phyloP scores from a whole-genome alignment of 2,797 vertebrate species.

The Cynopterus sphinx region DNA sequence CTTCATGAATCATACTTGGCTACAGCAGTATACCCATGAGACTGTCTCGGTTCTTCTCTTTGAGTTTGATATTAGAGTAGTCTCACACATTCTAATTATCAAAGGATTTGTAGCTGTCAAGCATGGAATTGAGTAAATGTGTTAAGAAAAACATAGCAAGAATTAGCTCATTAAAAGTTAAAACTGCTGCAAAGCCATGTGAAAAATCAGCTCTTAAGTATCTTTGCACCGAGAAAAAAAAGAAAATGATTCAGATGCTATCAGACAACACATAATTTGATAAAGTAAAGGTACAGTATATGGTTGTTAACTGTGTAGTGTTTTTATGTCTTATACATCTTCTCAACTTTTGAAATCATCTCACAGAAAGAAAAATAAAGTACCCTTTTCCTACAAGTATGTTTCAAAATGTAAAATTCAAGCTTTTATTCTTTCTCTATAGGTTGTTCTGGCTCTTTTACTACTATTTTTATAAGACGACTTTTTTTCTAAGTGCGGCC shows the following conservation, averaged over 20 bases:
- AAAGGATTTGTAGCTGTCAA: conserved; percentile 6
- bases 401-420: conserved; percentile 7
- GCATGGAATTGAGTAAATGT: conserved; percentile 6
- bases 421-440: neutral
- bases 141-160: neutral
- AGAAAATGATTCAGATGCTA: neutral
- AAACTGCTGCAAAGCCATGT: neutral
- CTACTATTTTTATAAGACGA: neutral
- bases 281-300: conserved; percentile 28
- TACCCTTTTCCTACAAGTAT: neutral
- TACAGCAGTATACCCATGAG: neutral
- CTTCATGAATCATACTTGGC: neutral
- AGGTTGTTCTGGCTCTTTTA: conserved; percentile 29
- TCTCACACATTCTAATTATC: neutral
- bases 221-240: neutral
- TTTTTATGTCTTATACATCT: conserved; percentile 24
- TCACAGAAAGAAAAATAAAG: neutral
- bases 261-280: neutral
- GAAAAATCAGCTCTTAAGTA: neutral
- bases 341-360: neutral
- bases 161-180: conserved; percentile 9
- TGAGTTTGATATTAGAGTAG: neutral
- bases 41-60: neutral
- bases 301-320: neutral
- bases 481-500: neutral